Percentiles rank a stretch among this genome's conserved stretches.
These are phyloP conservation scores for Momotus momota DNA, from an alignment of 2,797 vertebrate species.

Conservation along the genomic window DNA sequence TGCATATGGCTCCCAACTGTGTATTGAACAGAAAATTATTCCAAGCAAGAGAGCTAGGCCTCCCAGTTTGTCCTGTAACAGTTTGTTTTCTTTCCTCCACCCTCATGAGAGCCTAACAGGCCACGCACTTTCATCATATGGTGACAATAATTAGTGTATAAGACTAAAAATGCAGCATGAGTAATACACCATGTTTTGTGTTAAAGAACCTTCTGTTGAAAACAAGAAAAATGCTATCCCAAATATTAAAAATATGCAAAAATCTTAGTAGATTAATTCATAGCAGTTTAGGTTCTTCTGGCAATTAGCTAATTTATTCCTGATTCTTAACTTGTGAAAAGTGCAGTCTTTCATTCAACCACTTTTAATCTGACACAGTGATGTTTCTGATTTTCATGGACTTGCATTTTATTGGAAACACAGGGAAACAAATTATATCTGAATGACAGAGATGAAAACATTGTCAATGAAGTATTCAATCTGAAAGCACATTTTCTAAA, in stretches of 20 bases:
- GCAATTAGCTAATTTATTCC: background rate
- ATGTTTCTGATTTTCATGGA: background rate
- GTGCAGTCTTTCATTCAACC: background rate
- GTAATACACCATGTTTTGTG: background rate
- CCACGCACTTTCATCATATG: background rate
- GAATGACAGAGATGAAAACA: background rate
- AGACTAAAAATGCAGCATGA: background rate
- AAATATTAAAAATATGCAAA: slow-evolving; percentile 8
- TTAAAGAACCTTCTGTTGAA: background rate
- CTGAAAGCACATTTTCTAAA: background rate
- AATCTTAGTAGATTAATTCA: background rate
- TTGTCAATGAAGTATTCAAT: background rate
- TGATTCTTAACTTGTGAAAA: background rate
- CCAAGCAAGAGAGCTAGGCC: background rate
- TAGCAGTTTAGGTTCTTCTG: background rate
- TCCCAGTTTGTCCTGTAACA: background rate
- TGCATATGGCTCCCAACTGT: background rate
- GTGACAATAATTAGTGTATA: slow-evolving; percentile 15
- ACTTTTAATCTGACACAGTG: background rate
- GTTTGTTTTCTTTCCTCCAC: slow-evolving; percentile 22
- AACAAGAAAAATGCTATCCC: background rate
- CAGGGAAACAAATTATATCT: slow-evolving; percentile 2
- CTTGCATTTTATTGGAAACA: slow-evolving; percentile 20
- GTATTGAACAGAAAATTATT: slow-evolving; percentile 7
- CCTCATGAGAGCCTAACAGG: slow-evolving; percentile 6